phyloP scores from a whole-genome alignment of 2,113 vertebrate genomes.

The Myocastor coypus region DNA sequence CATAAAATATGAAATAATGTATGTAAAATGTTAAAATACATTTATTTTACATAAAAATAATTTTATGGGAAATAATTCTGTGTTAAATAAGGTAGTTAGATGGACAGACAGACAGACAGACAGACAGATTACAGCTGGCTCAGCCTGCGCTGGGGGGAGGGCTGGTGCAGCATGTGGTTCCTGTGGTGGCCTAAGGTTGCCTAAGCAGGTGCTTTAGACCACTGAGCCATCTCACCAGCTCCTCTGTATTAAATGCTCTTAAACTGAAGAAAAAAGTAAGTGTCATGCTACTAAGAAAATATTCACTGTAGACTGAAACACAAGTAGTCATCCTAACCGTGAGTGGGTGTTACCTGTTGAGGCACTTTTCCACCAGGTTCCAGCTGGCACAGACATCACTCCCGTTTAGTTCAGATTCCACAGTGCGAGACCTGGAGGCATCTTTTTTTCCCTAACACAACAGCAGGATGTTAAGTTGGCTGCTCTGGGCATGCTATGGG shows the following conservation, averaged over 20 bases:
- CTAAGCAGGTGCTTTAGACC: too few relatives aligned
- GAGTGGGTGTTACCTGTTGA: not conserved
- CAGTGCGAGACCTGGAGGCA: not conserved
- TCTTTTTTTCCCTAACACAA: not conserved
- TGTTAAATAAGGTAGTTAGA: too few relatives aligned
- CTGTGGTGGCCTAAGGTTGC: too few relatives aligned
- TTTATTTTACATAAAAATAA: conserved; percentile 47
- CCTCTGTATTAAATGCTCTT: not conserved
- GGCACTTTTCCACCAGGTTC: not conserved
- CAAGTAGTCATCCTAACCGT: not conserved
- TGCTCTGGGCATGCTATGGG: not conserved
- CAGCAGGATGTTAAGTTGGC: too few relatives aligned
- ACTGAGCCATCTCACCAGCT: too few relatives aligned
- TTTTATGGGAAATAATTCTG: not conserved
- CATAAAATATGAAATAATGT: not conserved
- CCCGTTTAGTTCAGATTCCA: not conserved
- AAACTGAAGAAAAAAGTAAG: not conserved
- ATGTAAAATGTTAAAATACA: not conserved
- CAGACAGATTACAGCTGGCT: too few relatives aligned
- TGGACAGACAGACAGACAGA: too few relatives aligned
- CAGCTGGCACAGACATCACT: not conserved
- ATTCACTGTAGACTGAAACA: not conserved
- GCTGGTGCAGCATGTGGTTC: too few relatives aligned
- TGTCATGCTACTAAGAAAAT: not conserved
- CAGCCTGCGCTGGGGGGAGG: too few relatives aligned